These are phyloP conservation scores for Apodemia mormo DNA, from an alignment of 2,888 invertebrate genomes.

Conservation along the genomic window DNA sequence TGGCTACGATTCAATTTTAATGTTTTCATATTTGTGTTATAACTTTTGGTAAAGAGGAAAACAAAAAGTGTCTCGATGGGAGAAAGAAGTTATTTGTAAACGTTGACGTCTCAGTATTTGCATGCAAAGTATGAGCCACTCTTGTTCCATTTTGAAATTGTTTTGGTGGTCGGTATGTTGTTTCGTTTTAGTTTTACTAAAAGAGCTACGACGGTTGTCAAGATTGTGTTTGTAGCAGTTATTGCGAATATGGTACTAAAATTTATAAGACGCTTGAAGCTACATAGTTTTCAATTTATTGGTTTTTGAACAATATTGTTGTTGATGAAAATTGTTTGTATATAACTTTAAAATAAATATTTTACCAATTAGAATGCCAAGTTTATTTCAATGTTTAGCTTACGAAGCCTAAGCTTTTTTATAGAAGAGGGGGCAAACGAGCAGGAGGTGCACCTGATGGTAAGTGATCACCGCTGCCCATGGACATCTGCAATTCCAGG, in stretches of 20 bases:
- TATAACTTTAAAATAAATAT: background rate
- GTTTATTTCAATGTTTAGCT: too few species aligned
- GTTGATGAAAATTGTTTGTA: background rate
- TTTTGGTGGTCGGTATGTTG: conserved; percentile 64
- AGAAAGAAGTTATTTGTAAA: conserved; percentile 75
- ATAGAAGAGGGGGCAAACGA: too few species aligned
- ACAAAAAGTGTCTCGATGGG: conserved; percentile 67
- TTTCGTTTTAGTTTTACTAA: conserved; percentile 59
- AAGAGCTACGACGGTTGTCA: conserved; percentile 49
- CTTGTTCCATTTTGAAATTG: conserved; percentile 70
- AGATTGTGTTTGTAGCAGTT: conserved; percentile 60
- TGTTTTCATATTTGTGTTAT: conserved; percentile 76
- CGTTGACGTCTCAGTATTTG: conserved; percentile 75
- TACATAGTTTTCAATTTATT: conserved; percentile 61
- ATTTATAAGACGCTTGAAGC: conserved; percentile 69
- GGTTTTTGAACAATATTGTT: background rate
- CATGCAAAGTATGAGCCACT: conserved; percentile 67
- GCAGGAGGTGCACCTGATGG: too few species aligned
- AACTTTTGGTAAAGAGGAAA: conserved; percentile 69
- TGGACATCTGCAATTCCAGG: too few species aligned
- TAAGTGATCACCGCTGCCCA: too few species aligned
- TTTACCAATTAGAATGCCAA: too few species aligned
- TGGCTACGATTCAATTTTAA: conserved; percentile 76
- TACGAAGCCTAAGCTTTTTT: too few species aligned
- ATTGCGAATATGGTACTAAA: conserved; percentile 73